Base-by-base conservation (phyloP, 2,113 vertebrate genomes). In the Hippocampus guttulatus region DNA sequence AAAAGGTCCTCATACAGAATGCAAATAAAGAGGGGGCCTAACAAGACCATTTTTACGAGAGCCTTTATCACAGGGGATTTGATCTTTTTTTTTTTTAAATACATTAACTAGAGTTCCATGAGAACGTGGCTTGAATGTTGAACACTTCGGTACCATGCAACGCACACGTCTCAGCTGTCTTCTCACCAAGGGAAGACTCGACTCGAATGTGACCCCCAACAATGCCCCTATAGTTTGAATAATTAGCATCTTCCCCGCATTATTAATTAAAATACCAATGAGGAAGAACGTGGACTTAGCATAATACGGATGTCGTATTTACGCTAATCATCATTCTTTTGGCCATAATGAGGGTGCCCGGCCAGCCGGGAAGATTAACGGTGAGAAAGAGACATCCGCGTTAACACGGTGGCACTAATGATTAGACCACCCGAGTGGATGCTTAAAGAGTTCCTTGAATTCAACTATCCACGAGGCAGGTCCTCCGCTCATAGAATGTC, bases 181-280 rank as follows among this genome's bases (percentile, higher is more conserved):
- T 86, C 74, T 87, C 64, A 27, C 33, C 8, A 40, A 63, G 33
- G 33, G 21, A 43, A 41, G 21, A 43, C 40, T 16, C 10, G 62
- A 41, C 38, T 64, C 43, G 23, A 64, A 64, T 64, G 63, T 64
- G 63, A 47, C 64, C 77, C 62, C 83, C 83, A 33, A 52, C 81
- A 79, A 81, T 85, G 87, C 82, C 78, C 81, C 83, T 82, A 83
- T 83, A 91, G 90, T 88, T 91, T 78, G 78, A 79, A 90, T 92
- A 90, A 92, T 92, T 91, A 92, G 91, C 87, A 88, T 92, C 91
- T 91, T 83, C 73, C 84, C 69, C 45, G 88, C 82, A 85, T 90
- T 89, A 87, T 85, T 90, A 92, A 92, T 92, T 92, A 90, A 90
- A 91, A 91, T 89, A 85, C 76, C 82, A 84, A 77, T 25, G 85